These are phyloP conservation scores for Scaptomyza hsui DNA, from an alignment of 1,140 invertebrate genomes.

Conservation along the genomic window DNA sequence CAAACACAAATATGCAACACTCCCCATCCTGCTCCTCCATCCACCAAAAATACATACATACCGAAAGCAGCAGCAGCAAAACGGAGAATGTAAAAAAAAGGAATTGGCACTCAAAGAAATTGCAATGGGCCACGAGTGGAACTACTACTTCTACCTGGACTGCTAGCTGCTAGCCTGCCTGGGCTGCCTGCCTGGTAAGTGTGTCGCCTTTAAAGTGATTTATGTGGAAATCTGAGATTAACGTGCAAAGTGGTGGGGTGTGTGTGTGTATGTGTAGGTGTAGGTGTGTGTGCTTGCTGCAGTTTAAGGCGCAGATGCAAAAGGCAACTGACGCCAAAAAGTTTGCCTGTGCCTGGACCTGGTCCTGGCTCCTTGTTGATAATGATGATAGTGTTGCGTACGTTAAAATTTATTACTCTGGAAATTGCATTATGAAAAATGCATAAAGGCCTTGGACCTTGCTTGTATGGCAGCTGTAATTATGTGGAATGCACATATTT, in stretches of 20 bases:
- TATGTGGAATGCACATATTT: slow-evolving; percentile 25
- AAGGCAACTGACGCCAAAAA: slow-evolving; percentile 43
- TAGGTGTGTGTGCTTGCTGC: not conserved
- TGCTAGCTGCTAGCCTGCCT: slow-evolving; percentile 24
- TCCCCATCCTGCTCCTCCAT: too few relatives aligned
- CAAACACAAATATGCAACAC: slow-evolving; percentile 22
- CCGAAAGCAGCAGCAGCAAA: slow-evolving; percentile 9
- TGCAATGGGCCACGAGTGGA: slow-evolving; percentile 51
- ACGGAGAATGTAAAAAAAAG: slow-evolving; percentile 52
- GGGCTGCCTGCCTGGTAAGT: slow-evolving; percentile 31
- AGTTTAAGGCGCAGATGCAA: slow-evolving; percentile 52
- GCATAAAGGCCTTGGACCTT: slow-evolving; percentile 50
- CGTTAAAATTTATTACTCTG: slow-evolving; percentile 70
- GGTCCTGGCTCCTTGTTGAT: slow-evolving; percentile 52
- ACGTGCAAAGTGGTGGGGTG: slow-evolving; percentile 48
- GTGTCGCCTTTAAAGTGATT: slow-evolving; percentile 79
- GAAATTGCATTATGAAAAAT: slow-evolving; percentile 81
- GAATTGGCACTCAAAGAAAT: slow-evolving; percentile 78
- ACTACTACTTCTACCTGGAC: slow-evolving; percentile 23
- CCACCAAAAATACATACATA: too few relatives aligned
- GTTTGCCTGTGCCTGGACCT: slow-evolving; percentile 23
- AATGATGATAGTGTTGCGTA: slow-evolving; percentile 69
- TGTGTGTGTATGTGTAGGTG: not conserved
- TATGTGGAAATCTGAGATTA: slow-evolving; percentile 79
- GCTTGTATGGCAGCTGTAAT: slow-evolving; percentile 20